These are phyloP conservation scores for Eristalis intricaria DNA, from an alignment of 2,888 invertebrate genomes.

Conservation along the genomic window DNA sequence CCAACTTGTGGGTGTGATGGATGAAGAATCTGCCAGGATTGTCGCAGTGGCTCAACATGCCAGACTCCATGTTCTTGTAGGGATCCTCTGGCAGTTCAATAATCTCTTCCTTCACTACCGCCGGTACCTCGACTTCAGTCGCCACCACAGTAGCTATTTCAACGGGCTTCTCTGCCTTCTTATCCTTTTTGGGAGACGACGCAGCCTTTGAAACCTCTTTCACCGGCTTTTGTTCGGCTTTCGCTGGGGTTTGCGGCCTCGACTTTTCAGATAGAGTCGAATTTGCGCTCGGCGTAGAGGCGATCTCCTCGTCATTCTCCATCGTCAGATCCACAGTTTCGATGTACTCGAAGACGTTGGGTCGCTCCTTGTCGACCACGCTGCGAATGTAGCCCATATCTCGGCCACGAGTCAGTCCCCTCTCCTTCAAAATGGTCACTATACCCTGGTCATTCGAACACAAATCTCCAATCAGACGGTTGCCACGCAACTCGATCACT, in stretches of 20 bases:
- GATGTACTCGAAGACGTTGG: conserved; percentile 77
- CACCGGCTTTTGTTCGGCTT: conserved; percentile 18
- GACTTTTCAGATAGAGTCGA: conserved; percentile 30
- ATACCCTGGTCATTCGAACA: conserved; percentile 74
- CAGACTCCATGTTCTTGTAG: conserved; percentile 80
- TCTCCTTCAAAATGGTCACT: conserved; percentile 75
- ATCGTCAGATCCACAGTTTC: conserved; percentile 78
- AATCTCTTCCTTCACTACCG: conserved; percentile 55
- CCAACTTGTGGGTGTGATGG: conserved; percentile 84
- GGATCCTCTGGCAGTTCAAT: conserved; percentile 74
- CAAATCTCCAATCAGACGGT: conserved; percentile 78
- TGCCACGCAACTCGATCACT: conserved; percentile 77
- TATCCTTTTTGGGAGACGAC: conserved; percentile 73
- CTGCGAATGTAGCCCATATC: conserved; percentile 78
- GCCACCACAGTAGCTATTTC: neutral
- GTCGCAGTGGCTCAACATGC: conserved; percentile 87
- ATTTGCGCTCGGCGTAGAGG: conserved; percentile 3
- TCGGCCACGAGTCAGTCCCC: conserved; percentile 75
- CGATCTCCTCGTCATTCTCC: conserved; percentile 77
- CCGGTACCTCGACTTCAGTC: neutral
- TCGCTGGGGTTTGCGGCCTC: conserved; percentile 30
- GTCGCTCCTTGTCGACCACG: conserved; percentile 77
- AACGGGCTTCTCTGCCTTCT: conserved; percentile 38
- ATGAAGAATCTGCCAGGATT: conserved; percentile 90
- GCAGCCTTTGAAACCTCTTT: conserved; percentile 49